Evolutionary conservation across 2,888 invertebrate species (phyloP).

Genomic region (Tenthredo livida): DNA sequence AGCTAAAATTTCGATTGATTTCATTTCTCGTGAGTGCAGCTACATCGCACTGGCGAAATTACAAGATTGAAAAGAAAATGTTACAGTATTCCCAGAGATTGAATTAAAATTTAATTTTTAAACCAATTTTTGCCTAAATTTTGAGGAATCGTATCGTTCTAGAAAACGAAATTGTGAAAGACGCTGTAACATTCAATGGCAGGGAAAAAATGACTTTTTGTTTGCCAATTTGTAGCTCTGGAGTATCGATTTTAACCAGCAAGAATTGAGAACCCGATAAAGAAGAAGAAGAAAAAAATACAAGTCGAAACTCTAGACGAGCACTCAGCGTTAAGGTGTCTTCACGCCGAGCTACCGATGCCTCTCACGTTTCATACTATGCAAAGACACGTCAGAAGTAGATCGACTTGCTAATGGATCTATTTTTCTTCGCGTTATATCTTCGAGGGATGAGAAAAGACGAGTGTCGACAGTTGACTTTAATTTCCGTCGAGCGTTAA

Average conservation of each 20-base stretch:
- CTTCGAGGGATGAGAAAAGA: slow-evolving; percentile 27
- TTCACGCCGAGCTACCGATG: slow-evolving; percentile 22
- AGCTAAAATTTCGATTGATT: neutral
- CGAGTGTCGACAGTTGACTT: slow-evolving; percentile 47
- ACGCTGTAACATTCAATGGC: neutral
- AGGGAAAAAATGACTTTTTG: slow-evolving; percentile 10
- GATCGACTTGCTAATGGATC: slow-evolving; percentile 52
- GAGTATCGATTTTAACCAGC: slow-evolving; percentile 22
- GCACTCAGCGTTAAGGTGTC: slow-evolving; percentile 49
- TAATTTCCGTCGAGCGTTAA: slow-evolving; percentile 47
- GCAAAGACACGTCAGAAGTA: slow-evolving; percentile 51
- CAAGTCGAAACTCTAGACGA: slow-evolving; percentile 42
- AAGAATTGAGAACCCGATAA: neutral
- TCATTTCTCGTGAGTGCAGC: neutral
- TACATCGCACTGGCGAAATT: neutral
- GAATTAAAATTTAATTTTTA: neutral
- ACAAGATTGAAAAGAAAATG: neutral
- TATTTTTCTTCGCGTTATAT: slow-evolving; percentile 44
- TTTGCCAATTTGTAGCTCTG: neutral
- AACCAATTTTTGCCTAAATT: neutral
- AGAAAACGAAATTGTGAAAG: neutral
- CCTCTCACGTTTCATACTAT: slow-evolving; percentile 48
- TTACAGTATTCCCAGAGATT: neutral
- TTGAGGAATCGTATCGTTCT: too few species aligned
- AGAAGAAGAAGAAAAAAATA: neutral